Percentiles rank a stretch among this genome's conserved stretches.
phyloP scores from a whole-genome alignment of 2,797 vertebrate species.

The Antrozous pallidus region DNA sequence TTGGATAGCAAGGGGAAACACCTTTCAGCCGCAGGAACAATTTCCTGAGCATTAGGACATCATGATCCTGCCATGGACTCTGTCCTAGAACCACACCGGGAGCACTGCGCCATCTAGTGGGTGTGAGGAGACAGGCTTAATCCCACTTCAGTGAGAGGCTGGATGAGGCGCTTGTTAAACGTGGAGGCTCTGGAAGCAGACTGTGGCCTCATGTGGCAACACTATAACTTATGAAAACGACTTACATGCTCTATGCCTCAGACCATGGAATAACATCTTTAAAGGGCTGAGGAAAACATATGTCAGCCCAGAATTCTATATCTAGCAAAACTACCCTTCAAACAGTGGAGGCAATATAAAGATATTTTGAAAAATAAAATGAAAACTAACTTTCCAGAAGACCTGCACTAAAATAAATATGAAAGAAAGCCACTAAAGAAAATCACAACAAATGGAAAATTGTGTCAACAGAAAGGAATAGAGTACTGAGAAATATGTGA shows the following conservation, averaged over 20 bases:
- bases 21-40: not conserved
- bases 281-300: not conserved
- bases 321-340: not conserved
- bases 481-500: no score
- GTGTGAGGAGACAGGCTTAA: not conserved
- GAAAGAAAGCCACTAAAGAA: not conserved
- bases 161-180: not conserved
- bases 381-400: not conserved
- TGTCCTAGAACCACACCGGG: not conserved
- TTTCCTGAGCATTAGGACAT: not conserved
- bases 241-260: not conserved
- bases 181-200: not conserved
- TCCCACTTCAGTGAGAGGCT: rapidly evolving
- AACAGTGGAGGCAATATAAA: not conserved
- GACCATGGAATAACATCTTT: not conserved
- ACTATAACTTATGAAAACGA: rapidly evolving
- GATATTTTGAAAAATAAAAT: not conserved
- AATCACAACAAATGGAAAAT: not conserved
- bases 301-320: not conserved
- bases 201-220: rapidly evolving
- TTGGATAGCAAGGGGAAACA: not conserved
- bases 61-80: not conserved
- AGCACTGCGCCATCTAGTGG: rapidly evolving
- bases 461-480: no score
- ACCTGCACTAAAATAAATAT: not conserved